Conservation (phyloP, 2,888 invertebrate species). For the Gerosis bhagava region DNA sequence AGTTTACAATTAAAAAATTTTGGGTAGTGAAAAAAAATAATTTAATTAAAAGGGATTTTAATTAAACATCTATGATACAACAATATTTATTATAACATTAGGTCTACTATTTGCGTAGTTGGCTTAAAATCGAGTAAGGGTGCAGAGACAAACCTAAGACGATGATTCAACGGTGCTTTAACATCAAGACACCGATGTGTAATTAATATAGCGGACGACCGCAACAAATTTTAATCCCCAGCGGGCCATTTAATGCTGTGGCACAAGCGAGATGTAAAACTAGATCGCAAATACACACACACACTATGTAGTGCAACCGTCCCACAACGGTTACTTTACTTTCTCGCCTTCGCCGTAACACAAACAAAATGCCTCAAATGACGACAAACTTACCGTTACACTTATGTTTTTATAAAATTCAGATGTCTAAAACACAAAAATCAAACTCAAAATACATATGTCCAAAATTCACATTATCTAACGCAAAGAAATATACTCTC, state of each 20-base stretch:
- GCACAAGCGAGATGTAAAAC: slow-evolving; percentile 62
- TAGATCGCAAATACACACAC: slow-evolving; percentile 63
- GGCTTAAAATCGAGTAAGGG: slow-evolving; percentile 15
- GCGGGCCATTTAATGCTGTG: slow-evolving; percentile 65
- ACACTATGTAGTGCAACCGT: slow-evolving; percentile 50
- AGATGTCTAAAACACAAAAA: slow-evolving; percentile 45
- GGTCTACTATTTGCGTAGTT: slow-evolving; percentile 25
- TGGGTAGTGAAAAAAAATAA: not conserved
- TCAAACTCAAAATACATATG: slow-evolving; percentile 51
- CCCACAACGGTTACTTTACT: slow-evolving; percentile 77
- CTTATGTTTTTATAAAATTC: slow-evolving; percentile 41
- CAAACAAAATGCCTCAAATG: slow-evolving; percentile 73
- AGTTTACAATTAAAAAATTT: not conserved
- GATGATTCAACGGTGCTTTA: slow-evolving; percentile 52
- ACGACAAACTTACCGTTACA: slow-evolving; percentile 68
- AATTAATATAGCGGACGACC: slow-evolving; percentile 50
- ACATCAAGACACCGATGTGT: slow-evolving; percentile 49
- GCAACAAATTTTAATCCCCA: slow-evolving; percentile 60
- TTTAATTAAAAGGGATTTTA: not conserved
- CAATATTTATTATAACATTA: not conserved
- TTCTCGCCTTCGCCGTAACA: slow-evolving; percentile 62
- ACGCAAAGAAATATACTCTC: slow-evolving; percentile 47
- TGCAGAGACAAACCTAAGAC: slow-evolving; percentile 29
- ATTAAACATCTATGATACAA: too few species aligned
- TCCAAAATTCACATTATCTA: slow-evolving; percentile 63